Evolutionary conservation across 92 coral and sea anemone genomes (phyloP), one percentile per base, ranked within the genome.

Genomic region (Epizoanthus scotinus): DNA sequence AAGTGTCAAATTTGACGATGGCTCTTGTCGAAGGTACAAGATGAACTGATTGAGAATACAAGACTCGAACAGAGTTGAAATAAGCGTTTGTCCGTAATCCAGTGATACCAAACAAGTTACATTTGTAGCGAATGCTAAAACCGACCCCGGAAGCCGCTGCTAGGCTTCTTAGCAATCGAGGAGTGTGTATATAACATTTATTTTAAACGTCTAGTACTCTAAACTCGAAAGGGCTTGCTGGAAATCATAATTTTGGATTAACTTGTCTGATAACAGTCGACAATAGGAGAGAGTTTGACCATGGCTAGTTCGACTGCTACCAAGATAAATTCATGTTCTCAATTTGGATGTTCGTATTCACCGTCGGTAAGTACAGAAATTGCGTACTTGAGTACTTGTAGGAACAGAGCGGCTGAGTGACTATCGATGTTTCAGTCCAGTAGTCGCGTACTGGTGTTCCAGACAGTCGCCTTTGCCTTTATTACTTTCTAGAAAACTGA

Each of bases 1-100:
- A 84, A 88, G 98, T 96, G 99, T 92, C 99, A 96, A 81, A 79
- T 70, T 79, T 91, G 99, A 93, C 98, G 98, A 91, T 90, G 87
- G 85, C 77, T 84, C 98, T 89, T 95, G 98, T 93, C 81, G 91
- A 85, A 85, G 78, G 88, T 83, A 91, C 99, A 91, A 94, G 97
- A 94, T 92, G 98, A 92, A 81, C 85, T 93, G 97, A 92, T 90
- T 88, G 94, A 80, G 85, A 84, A 84, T 90, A 90, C 87, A 90
- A 73, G 88, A 59, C 72, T 81, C 88, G 95, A 93, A 86, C 89
- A 78, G 83, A 70, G 83, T 85, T 87, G 94, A 87, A 84, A 70
- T 89, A 84, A 84, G 86, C 83, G 69, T 79, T 82, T 73, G 82
- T 89, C 88, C 91, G 84, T 87, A 73, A 87, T 84, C 84, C 87